Evolutionary conservation across 2,113 vertebrate species (phyloP), one percentile per base, ranked within the genome.

Genomic region (Gymnarchus niloticus): DNA sequence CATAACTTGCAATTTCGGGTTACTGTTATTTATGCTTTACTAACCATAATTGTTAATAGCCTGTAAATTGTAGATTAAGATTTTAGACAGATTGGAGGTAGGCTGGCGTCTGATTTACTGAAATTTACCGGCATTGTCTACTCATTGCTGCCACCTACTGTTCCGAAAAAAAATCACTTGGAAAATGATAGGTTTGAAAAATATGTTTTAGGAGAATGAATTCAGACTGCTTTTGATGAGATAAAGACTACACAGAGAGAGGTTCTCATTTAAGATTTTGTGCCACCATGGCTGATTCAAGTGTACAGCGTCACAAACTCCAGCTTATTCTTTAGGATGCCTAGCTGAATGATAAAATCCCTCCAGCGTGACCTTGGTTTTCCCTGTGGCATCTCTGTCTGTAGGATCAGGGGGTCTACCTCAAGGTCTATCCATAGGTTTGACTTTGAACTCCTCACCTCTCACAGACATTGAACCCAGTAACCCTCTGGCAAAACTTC

Each of bases 61-160:
- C 69, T 81, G 51, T 0, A 28, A 12, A 80, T 57, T 69, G n/a
- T n/a, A n/a, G n/a, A n/a, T n/a, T n/a, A n/a, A n/a, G n/a, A n/a
- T n/a, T n/a, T n/a, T n/a, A n/a, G n/a, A n/a, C n/a, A n/a, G n/a
- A n/a, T 6, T 37, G 17, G 33, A 19, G 65, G 33, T 73, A 73
- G 28, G 33, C 65, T 37, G 65, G 14, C 65, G 33, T 19, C 33
- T 73, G 65, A 2, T 9, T 73, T 73, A 12, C 28, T 73, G 65
- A 41, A 41, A 33, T 33, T 44, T 48, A 10, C 73, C 44, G 41
- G 48, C 25, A 73, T 78, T 57, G 69, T 19, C 49, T 85, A 76
- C 82, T 73, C 80, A 85, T 83, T 73, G 76, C 87, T 88, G 87
- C 87, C 88, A 49, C 87, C 85, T 88, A 87, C 88, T 81, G 88